These are phyloP conservation scores for Chaetodon trifasciatus DNA, from an alignment of 2,797 vertebrate genomes.

Conservation along the genomic window DNA sequence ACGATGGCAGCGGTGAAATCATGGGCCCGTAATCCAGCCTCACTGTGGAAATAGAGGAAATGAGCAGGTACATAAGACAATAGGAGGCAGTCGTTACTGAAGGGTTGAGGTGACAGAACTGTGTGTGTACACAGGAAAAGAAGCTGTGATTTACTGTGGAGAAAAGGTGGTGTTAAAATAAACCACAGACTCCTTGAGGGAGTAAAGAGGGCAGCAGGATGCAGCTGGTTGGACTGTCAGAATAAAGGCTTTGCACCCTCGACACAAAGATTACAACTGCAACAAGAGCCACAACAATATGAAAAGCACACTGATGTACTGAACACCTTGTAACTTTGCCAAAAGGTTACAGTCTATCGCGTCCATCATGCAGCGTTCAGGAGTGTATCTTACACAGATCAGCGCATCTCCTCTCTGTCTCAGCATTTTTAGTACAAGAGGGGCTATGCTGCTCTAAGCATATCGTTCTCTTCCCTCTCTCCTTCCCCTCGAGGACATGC, in stretches of 20 bases:
- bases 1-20: slow-evolving; percentile 43
- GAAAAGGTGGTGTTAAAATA: slow-evolving; percentile 31
- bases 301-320: slow-evolving; percentile 31
- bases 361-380: slow-evolving; percentile 64
- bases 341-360: slow-evolving; percentile 65
- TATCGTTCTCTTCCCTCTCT: slow-evolving; percentile 57
- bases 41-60: slow-evolving; percentile 64
- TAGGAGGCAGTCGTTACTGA: slow-evolving; percentile 17
- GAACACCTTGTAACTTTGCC: slow-evolving; percentile 68
- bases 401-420: slow-evolving; percentile 80
- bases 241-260: slow-evolving; percentile 31
- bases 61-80: slow-evolving; percentile 68
- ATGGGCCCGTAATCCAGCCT: slow-evolving; percentile 52
- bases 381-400: slow-evolving; percentile 82
- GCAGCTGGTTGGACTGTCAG: slow-evolving; percentile 32
- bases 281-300: slow-evolving; percentile 32
- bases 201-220: slow-evolving; percentile 10
- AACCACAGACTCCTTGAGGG: not conserved
- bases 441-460: slow-evolving; percentile 81
- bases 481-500: slow-evolving; percentile 54
- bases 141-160: slow-evolving; percentile 3
- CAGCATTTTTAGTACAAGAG: slow-evolving; percentile 79
- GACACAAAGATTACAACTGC: slow-evolving; percentile 16
- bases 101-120: slow-evolving; percentile 3
- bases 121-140: not conserved